Evolutionary conservation across 2,113 vertebrate species (phyloP).

Genomic region (Austrofundulus limnaeus): DNA sequence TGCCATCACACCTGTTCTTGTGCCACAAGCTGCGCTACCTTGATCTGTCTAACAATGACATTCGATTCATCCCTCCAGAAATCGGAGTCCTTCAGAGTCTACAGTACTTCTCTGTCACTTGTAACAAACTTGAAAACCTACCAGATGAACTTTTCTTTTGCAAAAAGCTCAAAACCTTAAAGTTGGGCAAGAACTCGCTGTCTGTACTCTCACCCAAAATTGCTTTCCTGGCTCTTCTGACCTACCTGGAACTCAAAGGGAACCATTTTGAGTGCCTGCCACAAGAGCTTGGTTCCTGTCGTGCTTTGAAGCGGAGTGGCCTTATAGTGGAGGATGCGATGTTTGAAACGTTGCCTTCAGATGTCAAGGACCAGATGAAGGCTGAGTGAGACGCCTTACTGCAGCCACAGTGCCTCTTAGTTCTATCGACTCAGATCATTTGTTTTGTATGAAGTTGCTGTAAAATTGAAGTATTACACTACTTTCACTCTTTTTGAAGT

Average conservation of each 20-base stretch:
- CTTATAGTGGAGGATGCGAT: constrained; percentile 90
- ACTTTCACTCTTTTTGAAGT: constrained; percentile 4
- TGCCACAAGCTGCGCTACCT: constrained; percentile 96
- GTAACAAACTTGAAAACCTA: constrained; percentile 95
- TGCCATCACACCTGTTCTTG: constrained; percentile 96
- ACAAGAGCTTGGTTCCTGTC: constrained; percentile 88
- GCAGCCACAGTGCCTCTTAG: constrained; percentile 75
- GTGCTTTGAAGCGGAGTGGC: constrained; percentile 86
- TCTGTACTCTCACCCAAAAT: constrained; percentile 95
- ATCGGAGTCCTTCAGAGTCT: constrained; percentile 97
- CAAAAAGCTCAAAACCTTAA: constrained; percentile 96
- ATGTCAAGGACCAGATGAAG: constrained; percentile 95
- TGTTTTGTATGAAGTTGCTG: constrained; percentile 43
- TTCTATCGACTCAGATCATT: constrained; percentile 26
- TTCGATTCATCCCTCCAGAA: constrained; percentile 96
- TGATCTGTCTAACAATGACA: constrained; percentile 94
- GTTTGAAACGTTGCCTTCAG: constrained; percentile 95
- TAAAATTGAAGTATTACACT: constrained; percentile 35
- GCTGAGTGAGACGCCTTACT: constrained; percentile 82
- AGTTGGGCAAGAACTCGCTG: constrained; percentile 93
- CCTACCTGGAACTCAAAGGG: constrained; percentile 91
- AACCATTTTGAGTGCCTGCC: constrained; percentile 96
- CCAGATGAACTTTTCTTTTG: constrained; percentile 98
- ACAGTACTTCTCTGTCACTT: constrained; percentile 93
- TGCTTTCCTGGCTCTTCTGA: constrained; percentile 86